These are phyloP conservation scores for Spialia ferax DNA, from an alignment of 2,888 invertebrate genomes.

Conservation along the genomic window DNA sequence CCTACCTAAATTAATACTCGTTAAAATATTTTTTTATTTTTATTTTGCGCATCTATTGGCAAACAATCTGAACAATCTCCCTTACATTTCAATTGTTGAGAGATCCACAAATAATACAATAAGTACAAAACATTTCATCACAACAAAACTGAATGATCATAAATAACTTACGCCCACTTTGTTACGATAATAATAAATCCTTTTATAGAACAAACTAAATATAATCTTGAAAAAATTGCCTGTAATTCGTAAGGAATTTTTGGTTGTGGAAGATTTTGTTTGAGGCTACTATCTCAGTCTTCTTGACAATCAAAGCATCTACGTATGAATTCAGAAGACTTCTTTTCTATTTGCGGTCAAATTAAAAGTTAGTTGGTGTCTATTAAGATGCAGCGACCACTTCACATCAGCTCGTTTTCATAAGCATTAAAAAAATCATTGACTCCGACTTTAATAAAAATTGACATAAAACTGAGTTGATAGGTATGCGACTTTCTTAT, in stretches of 20 bases:
- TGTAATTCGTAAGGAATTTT: neutral
- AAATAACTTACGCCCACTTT: slow-evolving; percentile 3
- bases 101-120: neutral
- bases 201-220: neutral
- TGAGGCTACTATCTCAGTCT: too few relatives aligned
- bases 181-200: neutral
- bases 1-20: too few relatives aligned
- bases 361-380: too few relatives aligned
- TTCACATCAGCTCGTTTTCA: too few relatives aligned
- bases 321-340: neutral
- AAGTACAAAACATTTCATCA: neutral
- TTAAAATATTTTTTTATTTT: too few relatives aligned
- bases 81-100: neutral
- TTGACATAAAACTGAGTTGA: too few relatives aligned
- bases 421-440: too few relatives aligned
- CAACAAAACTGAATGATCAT: neutral
- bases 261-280: neutral
- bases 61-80: neutral
- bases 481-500: slow-evolving; percentile 2
- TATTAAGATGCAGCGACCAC: too few relatives aligned
- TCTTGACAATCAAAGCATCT: neutral
- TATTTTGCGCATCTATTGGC: too few relatives aligned
- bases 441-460: too few relatives aligned
- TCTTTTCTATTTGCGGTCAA: too few relatives aligned
- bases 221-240: neutral